A percentile compares a stretch with the other conserved stretches of the same genome.
Conservation (phyloP, 2,888 invertebrate species). For the Cerastoderma edule region DNA sequence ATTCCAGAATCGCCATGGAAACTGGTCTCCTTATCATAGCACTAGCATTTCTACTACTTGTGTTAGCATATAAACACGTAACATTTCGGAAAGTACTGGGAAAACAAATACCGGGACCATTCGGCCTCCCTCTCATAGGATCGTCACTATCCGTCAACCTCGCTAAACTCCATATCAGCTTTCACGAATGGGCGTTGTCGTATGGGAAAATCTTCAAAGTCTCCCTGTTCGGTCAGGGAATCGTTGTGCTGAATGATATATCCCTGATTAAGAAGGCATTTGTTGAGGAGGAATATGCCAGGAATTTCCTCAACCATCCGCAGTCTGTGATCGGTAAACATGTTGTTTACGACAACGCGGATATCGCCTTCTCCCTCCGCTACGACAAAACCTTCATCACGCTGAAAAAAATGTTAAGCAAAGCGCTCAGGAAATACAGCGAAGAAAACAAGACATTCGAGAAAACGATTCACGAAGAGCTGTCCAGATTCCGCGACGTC, state of each 20-base stretch:
- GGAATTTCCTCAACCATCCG: constrained; percentile 15
- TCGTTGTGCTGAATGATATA: constrained; percentile 29
- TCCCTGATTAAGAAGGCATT: constrained; percentile 18
- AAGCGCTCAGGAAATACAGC: constrained; percentile 5
- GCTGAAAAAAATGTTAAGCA: constrained; percentile 23
- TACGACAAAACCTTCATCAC: not conserved
- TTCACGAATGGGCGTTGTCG: constrained; percentile 13
- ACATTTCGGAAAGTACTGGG: too few species aligned
- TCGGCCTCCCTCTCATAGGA: constrained; percentile 15
- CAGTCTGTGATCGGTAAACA: constrained; percentile 4
- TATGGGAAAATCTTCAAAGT: constrained; percentile 21
- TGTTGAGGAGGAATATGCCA: constrained; percentile 12
- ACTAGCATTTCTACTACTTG: too few species aligned
- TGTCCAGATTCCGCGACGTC: constrained; percentile 2
- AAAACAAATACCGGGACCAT: constrained; percentile 18
- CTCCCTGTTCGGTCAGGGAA: constrained; percentile 16
- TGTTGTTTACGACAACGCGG: not conserved
- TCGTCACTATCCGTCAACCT: constrained; percentile 9
- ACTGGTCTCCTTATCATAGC: too few species aligned
- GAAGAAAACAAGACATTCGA: not conserved
- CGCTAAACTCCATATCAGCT: constrained; percentile 16
- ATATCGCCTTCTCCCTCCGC: not conserved
- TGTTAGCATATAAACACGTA: too few species aligned
- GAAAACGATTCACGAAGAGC: constrained; percentile 11
- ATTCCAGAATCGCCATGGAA: too few species aligned